Evolutionary conservation across 2,888 invertebrate genomes (phyloP), one percentile per base, ranked within the genome.

Genomic region (Chaitophorus viminalis): DNA sequence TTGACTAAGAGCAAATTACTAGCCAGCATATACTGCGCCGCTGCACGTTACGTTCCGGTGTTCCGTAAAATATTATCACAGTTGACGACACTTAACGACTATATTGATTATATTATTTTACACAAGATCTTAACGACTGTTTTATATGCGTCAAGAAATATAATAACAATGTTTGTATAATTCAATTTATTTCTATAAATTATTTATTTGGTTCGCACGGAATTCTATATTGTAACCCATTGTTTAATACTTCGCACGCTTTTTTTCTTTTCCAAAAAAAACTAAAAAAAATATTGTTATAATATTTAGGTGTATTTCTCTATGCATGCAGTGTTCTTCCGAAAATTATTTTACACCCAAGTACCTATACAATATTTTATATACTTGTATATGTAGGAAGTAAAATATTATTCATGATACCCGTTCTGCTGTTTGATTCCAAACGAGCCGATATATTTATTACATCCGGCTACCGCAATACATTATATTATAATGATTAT

Each of bases 371-470:
- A 65, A 18, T 54, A n/a, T n/a, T n/a, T n/a, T n/a, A n/a, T n/a
- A n/a, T n/a, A n/a, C n/a, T n/a, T 9, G 1, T 52, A 9, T 17
- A 14, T 14, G 52, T 36, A 36, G 36, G 4, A 14, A 14, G 46
- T 46, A 46, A 25, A 9, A 25, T 60, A 60, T 25, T 18, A 60
- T 25, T 6, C 25, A 68, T 29, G 25, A 29, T 29, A 29, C 68
- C 25, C 68, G 68, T 68, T 68, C 68, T 68, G n/a, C 29, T 14
- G 68, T 68, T 68, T n/a, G 25, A 68, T 68, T 68, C 9, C n/a
- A n/a, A 68, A 68, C 68, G 68, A 68, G 68, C 11, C 68, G n/a
- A 29, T 68, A 29, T 68, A 68, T 68, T 68, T 68, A 68, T 68
- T 68, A 68, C 68, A 9, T 29, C 68, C 68, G 29, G 68, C 60